phyloP scores from a whole-genome alignment of 2,797 vertebrate species.

The Enteromius thamalakanensis region DNA sequence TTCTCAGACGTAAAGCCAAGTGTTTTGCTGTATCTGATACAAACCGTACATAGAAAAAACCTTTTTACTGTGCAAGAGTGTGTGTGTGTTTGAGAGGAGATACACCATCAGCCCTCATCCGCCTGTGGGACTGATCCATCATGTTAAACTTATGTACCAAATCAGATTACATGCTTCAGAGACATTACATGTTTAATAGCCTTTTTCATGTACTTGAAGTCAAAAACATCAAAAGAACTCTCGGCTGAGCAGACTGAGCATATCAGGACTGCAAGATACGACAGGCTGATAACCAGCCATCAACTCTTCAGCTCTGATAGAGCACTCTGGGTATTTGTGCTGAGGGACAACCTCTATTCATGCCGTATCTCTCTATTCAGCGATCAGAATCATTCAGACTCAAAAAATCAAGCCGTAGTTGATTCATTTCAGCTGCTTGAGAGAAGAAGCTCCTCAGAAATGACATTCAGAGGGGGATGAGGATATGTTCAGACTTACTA shows the following conservation, averaged over 20 bases:
- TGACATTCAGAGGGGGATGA: neutral
- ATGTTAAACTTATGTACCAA: constrained; percentile 45
- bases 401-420: neutral
- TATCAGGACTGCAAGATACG: constrained; percentile 41
- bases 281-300: constrained; percentile 33
- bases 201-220: constrained; percentile 38
- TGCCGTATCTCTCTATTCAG: constrained; percentile 10
- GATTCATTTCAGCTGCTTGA: constrained; percentile 19
- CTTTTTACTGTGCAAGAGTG: neutral
- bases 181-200: constrained; percentile 51
- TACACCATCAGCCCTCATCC: constrained; percentile 22
- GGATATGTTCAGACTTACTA: neutral
- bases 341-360: constrained; percentile 36
- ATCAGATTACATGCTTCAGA: constrained; percentile 55
- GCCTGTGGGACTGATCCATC: constrained; percentile 34
- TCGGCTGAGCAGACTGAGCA: constrained; percentile 28
- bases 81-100: neutral
- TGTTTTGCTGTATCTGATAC: neutral
- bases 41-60: neutral
- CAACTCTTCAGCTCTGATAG: constrained; percentile 55
- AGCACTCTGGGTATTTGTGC: constrained; percentile 28
- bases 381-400: constrained; percentile 21
- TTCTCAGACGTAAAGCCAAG: neutral
- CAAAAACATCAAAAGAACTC: constrained; percentile 44
- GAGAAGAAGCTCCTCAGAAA: constrained; percentile 3